Conservation (phyloP, 1,140 invertebrate genomes). For the Zaprionus tsacasi region DNA sequence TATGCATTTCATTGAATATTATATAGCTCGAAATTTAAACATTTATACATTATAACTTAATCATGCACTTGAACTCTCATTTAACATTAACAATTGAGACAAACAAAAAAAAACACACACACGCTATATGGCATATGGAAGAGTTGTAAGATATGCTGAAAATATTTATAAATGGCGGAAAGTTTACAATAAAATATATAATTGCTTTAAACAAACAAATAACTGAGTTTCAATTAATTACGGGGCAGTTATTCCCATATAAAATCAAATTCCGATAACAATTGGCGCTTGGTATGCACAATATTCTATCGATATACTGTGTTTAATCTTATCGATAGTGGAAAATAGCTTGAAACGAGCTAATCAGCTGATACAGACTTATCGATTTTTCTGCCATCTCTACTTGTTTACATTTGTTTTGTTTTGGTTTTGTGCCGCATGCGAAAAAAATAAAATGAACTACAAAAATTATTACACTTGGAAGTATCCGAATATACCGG, state of each 20-base stretch:
- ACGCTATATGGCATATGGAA: slow-evolving; percentile 43
- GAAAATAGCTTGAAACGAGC: background rate
- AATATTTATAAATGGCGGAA: slow-evolving; percentile 65
- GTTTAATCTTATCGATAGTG: background rate
- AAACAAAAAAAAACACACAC: slow-evolving; percentile 36
- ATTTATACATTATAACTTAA: slow-evolving; percentile 41
- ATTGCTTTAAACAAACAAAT: slow-evolving; percentile 68
- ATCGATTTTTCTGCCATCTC: slow-evolving; percentile 33
- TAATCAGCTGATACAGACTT: background rate
- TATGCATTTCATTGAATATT: slow-evolving; percentile 46
- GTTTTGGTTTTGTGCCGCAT: slow-evolving; percentile 10
- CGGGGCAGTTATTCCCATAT: too few relatives aligned
- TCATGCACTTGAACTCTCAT: slow-evolving; percentile 49
- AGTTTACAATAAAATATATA: slow-evolving; percentile 73
- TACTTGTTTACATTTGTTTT: slow-evolving; percentile 39
- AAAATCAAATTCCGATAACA: slow-evolving; percentile 7
- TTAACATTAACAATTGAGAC: slow-evolving; percentile 33
- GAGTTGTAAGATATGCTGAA: slow-evolving; percentile 59
- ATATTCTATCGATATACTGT: background rate
- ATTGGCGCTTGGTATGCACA: background rate
- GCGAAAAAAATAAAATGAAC: slow-evolving; percentile 30
- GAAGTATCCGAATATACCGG: slow-evolving; percentile 68
- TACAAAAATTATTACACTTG: slow-evolving; percentile 60
- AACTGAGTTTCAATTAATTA: slow-evolving; percentile 22
- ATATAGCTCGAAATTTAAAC: slow-evolving; percentile 47